Evolutionary conservation across 2,888 invertebrate species (phyloP).

Genomic region (Cabera pusaria): DNA sequence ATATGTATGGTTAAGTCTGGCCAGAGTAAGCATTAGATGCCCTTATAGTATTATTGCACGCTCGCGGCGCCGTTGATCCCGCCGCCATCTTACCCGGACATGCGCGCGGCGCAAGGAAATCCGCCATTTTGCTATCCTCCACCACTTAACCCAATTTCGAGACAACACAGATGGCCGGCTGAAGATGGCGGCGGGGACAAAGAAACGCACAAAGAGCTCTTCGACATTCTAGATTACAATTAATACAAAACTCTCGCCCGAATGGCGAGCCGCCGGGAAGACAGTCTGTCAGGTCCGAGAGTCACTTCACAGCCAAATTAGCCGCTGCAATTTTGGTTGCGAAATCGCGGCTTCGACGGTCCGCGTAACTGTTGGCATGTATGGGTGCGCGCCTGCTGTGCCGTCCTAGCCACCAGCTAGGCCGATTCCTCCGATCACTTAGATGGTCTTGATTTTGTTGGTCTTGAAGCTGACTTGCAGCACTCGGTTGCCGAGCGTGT

Average conservation of each 20-base stretch:
- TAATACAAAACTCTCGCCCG: slow-evolving; percentile 58
- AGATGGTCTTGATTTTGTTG: slow-evolving; percentile 89
- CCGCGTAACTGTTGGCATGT: slow-evolving; percentile 50
- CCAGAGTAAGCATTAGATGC: slow-evolving; percentile 67
- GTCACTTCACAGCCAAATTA: slow-evolving; percentile 31
- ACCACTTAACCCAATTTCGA: slow-evolving; percentile 74
- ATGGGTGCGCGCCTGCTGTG: slow-evolving; percentile 81
- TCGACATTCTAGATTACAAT: slow-evolving; percentile 61
- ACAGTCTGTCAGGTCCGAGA: slow-evolving; percentile 38
- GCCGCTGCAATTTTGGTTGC: slow-evolving; percentile 28
- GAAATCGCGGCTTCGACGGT: slow-evolving; percentile 21
- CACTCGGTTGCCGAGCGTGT: slow-evolving; percentile 94
- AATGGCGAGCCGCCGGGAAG: slow-evolving; percentile 42
- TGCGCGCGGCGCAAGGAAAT: slow-evolving; percentile 52
- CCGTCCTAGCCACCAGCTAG: slow-evolving; percentile 78
- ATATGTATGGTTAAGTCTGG: slow-evolving; percentile 67
- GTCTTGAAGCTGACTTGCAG: slow-evolving; percentile 97
- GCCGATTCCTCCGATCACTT: slow-evolving; percentile 72
- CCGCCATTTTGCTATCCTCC: slow-evolving; percentile 74
- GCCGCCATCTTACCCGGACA: slow-evolving; percentile 65
- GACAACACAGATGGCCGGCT: slow-evolving; percentile 16
- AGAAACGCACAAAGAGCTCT: slow-evolving; percentile 64
- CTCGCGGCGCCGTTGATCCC: slow-evolving; percentile 41
- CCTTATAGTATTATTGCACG: slow-evolving; percentile 68
- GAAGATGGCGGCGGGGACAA: slow-evolving; percentile 29